Percentiles rank a stretch among this genome's conserved stretches.
These are phyloP conservation scores for Anoura caudifer DNA, from an alignment of 2,113 vertebrate species.

Conservation along the genomic window DNA sequence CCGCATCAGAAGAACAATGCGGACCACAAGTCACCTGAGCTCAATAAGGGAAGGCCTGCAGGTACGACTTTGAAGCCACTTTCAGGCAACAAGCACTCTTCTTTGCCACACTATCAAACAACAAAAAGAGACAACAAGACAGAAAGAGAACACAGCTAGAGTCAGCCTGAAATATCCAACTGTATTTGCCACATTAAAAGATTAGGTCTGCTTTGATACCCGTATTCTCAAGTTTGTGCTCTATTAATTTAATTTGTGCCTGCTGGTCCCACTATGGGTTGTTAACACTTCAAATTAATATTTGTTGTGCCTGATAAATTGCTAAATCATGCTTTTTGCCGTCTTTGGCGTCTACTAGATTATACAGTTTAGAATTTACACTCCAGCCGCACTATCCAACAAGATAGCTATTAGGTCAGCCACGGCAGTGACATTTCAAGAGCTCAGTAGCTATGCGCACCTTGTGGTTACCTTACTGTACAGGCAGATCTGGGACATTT, in stretches of 20 bases:
- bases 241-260: conserved; percentile 50
- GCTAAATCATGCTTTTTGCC: conserved; percentile 27
- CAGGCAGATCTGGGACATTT: background rate
- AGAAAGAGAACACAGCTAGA: conserved; percentile 21
- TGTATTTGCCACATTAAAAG: conserved; percentile 36
- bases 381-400: background rate
- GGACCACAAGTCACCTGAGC: background rate
- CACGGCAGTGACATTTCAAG: background rate
- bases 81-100: conserved; percentile 2
- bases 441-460: background rate
- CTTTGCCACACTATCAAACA: conserved; percentile 23
- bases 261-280: conserved; percentile 24
- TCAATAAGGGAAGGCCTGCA: conserved; percentile 20
- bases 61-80: conserved; percentile 52
- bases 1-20: background rate
- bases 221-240: conserved; percentile 32
- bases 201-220: conserved; percentile 36
- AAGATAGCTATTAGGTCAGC: background rate
- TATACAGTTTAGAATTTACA: background rate
- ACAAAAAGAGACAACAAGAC: conserved; percentile 28
- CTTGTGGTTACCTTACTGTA: background rate
- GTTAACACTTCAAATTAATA: conserved; percentile 53
- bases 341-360: background rate
- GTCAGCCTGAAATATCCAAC: background rate
- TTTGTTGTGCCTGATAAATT: conserved; percentile 42